Evolutionary conservation across 2,888 invertebrate genomes (phyloP), one percentile per base, ranked within the genome.

Genomic region (Agrochola macilenta): DNA sequence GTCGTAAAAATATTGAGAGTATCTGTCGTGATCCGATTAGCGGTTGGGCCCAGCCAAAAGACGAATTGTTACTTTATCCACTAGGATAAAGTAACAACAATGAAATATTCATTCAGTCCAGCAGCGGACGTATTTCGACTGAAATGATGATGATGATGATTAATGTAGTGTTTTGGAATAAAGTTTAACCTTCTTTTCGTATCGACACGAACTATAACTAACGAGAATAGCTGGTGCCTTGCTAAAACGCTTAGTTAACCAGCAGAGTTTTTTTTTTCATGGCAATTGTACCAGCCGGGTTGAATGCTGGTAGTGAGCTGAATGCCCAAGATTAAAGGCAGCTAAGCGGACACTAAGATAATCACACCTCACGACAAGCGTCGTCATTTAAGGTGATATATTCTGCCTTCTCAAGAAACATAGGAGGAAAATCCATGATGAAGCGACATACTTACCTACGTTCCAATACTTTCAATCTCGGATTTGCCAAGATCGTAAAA

Each of bases 61-160:
- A 43, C 71, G 43, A 76, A 58, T 26, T 52, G 26, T 14, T 82
- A 71, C 76, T 81, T 82, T 57, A 81, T 76, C 46, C 12, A 76
- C 54, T 65, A 76, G 63, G 17, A 49, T 5, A 71, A 68, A 63
- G 5, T 49, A 60, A 64, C 58, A 35, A 58, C 35, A 14, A 58
- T 76, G 8, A 71, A 82, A 76, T 76, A 71, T n/a, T n/a, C n/a
- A n/a, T n/a, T n/a, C n/a, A n/a, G n/a, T n/a, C n/a, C n/a, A n/a
- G n/a, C n/a, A n/a, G n/a, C n/a, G n/a, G n/a, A n/a, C n/a, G n/a
- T n/a, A n/a, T n/a, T n/a, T n/a, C 43, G 43, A 12, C 43, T 43
- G 43, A 12, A 43, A 43, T 43, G 11, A 43, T 43, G 43, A 43
- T 9, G 43, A 66, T 79, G 43, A 43, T 43, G 43, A 66, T 71